phyloP scores from a whole-genome alignment of 2,797 vertebrate species.

The Siniperca undulata region DNA sequence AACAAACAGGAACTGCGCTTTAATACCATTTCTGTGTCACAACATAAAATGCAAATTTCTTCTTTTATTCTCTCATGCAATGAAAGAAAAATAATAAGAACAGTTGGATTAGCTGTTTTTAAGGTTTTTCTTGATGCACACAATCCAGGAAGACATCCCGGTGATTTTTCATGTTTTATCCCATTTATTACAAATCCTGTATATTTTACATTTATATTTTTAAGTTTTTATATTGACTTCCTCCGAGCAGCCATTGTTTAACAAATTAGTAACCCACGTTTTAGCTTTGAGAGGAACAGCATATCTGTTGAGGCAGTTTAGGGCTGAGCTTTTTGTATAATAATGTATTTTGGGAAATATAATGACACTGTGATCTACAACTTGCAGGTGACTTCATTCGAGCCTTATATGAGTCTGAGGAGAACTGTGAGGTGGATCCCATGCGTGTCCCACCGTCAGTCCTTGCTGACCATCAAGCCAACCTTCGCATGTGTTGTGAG shows the following conservation, averaged over 20 bases:
- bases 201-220: neutral
- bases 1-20: conserved; percentile 10
- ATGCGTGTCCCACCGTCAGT: conserved; percentile 96
- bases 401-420: conserved; percentile 96
- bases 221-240: neutral
- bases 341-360: neutral
- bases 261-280: neutral
- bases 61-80: conserved; percentile 1
- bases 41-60: conserved; percentile 9
- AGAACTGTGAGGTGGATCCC: conserved; percentile 98
- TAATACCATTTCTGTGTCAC: conserved; percentile 1
- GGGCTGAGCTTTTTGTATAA: neutral
- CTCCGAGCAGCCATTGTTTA: neutral
- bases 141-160: neutral
- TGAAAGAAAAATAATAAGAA: neutral
- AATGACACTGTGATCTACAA: neutral
- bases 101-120: neutral
- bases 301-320: no score
- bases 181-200: neutral
- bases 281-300: neutral
- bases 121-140: neutral
- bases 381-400: conserved; percentile 95
- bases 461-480: conserved; percentile 96
- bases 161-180: neutral
- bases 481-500: conserved; percentile 98